A percentile compares a stretch with the other conserved stretches of the same genome.
phyloP scores from a whole-genome alignment of 2,888 invertebrate species.

The Eucera pruinosa region DNA sequence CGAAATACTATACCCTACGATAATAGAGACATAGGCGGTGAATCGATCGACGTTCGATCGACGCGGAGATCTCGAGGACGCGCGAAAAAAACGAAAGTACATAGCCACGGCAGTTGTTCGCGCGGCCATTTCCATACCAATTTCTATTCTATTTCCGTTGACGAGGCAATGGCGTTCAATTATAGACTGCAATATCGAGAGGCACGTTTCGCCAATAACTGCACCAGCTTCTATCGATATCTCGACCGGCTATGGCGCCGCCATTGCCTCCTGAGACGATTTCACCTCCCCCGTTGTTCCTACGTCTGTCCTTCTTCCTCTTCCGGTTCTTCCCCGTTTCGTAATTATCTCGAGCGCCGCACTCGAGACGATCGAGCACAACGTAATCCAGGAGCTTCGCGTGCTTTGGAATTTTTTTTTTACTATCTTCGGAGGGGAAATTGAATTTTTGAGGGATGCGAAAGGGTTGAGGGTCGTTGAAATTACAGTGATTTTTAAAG shows the following conservation, averaged over 20 bases:
- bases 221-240: slow-evolving; percentile 67
- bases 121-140: slow-evolving; percentile 80
- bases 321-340: slow-evolving; percentile 10
- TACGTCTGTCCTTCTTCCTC: background rate
- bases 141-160: slow-evolving; percentile 83
- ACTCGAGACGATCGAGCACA: slow-evolving; percentile 20
- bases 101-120: slow-evolving; percentile 37
- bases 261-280: slow-evolving; percentile 23
- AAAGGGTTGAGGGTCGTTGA: too few species aligned
- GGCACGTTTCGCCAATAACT: slow-evolving; percentile 82
- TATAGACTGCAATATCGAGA: slow-evolving; percentile 82
- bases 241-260: slow-evolving; percentile 48
- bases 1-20: too few species aligned
- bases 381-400: slow-evolving; percentile 17
- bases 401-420: background rate
- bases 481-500: too few species aligned
- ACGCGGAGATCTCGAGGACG: slow-evolving; percentile 1
- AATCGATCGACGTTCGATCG: background rate
- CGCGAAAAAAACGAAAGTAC: slow-evolving; percentile 34
- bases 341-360: slow-evolving; percentile 46
- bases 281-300: background rate
- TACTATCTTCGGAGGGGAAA: too few species aligned
- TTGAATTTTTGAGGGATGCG: too few species aligned
- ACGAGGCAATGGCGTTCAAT: slow-evolving; percentile 82
- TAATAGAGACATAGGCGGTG: background rate